Base-by-base conservation (phyloP, 2,888 invertebrate species). In the Chelonus formosanus region DNA sequence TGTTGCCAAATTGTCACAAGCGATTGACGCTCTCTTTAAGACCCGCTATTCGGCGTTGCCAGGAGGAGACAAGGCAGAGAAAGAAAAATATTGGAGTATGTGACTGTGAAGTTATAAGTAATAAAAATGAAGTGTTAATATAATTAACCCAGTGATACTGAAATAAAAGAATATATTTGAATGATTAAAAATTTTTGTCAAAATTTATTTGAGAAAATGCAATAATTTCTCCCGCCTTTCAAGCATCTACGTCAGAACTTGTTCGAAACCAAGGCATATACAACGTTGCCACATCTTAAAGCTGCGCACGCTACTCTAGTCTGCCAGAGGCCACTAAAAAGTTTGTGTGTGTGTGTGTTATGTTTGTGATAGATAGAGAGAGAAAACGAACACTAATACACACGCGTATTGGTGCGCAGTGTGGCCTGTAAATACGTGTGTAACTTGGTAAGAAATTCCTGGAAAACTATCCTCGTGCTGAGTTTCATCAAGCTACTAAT, bases 211-310 rank as follows among this genome's bases (percentile, higher is more conserved):
- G 35, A 34, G 62, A 67, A 65, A 70, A 70, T 69, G 70, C 69
- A 69, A 68, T 70, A 63, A 53, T 47, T 53, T 67, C 70, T 70
- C 70, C 70, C 70, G 70, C 70, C 70, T 52, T 52, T 4, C 47
- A 70, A 68, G 63, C 55, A 43, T 55, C 65, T 64, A 70, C 70
- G 68, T 67, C 69, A 65, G 65, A 69, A 52, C 52, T 52, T 32
- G 52, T 52, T 52, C 52, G 52, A 52, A 52, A 32, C 52, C 8
- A 32, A 48, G 54, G 57, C 63, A 64, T 34, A 36, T 34, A 50
- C 53, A 32, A 36, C 50, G 65, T 59, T 58, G 65, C 65, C 65
- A 50, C 32, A 32, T 53, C 43, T 36, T 32, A 10, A 55, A 7
- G n/a, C 36, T 43, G 61, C 62, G 48, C 62, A 54, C 65, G 62